Percentiles rank a stretch among this genome's conserved stretches.
phyloP scores from a whole-genome alignment of 1,140 invertebrate genomes.

The Drosophila fuyamai region DNA sequence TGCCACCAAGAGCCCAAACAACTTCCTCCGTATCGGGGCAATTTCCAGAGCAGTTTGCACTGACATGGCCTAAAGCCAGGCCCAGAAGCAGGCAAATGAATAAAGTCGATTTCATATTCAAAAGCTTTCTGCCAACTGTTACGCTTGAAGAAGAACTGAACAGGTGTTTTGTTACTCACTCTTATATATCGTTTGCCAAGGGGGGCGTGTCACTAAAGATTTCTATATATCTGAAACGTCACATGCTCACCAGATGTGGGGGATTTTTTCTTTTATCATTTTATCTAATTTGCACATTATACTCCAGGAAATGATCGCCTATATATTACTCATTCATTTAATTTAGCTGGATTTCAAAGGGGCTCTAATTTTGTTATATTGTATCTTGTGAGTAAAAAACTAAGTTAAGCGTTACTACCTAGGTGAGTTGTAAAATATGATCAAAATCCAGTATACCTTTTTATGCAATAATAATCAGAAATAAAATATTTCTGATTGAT shows the following conservation, averaged over 20 bases:
- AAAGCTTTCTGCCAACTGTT: neutral
- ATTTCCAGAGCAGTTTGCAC: conserved; percentile 32
- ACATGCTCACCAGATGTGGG: conserved; percentile 2
- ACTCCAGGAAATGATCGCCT: neutral
- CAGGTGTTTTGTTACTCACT: neutral
- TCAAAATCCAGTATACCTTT: neutral
- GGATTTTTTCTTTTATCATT: neutral
- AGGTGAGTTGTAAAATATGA: too few species aligned
- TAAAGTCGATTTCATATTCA: conserved; percentile 42
- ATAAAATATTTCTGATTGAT: too few species aligned
- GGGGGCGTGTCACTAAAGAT: neutral
- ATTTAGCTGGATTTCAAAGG: neutral
- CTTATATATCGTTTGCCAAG: neutral
- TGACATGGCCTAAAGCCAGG: conserved; percentile 44
- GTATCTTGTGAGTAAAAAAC: too few species aligned
- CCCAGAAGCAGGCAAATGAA: conserved; percentile 22
- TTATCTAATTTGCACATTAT: conserved; percentile 3
- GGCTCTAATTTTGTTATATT: too few species aligned
- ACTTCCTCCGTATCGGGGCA: conserved; percentile 69
- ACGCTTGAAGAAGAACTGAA: neutral
- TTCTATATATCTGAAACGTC: neutral
- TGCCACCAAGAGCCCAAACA: conserved; percentile 57
- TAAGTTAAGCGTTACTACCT: too few species aligned
- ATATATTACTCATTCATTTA: neutral
- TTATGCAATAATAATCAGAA: neutral